These are phyloP conservation scores for Phlogophora meticulosa DNA, from an alignment of 2,888 invertebrate species.

Conservation along the genomic window DNA sequence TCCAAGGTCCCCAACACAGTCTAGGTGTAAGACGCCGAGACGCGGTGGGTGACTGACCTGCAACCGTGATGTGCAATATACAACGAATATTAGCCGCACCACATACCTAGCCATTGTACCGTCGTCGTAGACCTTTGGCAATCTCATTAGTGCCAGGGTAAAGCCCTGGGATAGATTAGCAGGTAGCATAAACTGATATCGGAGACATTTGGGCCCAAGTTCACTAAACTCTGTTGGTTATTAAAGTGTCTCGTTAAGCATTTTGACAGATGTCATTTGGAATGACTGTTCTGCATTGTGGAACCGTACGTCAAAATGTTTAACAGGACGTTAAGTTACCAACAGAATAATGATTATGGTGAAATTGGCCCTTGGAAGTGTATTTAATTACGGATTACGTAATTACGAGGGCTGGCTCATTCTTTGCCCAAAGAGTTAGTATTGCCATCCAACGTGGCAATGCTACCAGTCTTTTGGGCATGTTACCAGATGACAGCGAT, in stretches of 20 bases:
- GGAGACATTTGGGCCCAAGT: background rate
- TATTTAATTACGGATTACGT: background rate
- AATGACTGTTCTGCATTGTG: background rate
- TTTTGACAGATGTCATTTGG: background rate
- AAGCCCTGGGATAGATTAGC: slow-evolving; percentile 27
- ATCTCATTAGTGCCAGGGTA: slow-evolving; percentile 41
- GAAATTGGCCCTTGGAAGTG: background rate
- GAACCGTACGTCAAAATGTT: background rate
- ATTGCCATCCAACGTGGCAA: no score
- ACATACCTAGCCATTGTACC: slow-evolving; percentile 31
- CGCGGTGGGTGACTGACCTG: slow-evolving; percentile 80
- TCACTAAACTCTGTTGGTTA: slow-evolving; percentile 4
- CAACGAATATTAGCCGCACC: slow-evolving; percentile 55
- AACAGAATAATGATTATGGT: no score
- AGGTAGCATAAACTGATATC: slow-evolving; percentile 7
- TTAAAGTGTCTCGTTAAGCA: background rate
- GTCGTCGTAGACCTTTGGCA: slow-evolving; percentile 35
- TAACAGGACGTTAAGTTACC: background rate
- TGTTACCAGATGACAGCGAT: no score
- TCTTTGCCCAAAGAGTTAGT: no score
- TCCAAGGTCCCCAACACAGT: slow-evolving; percentile 61
- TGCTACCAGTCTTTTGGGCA: no score
- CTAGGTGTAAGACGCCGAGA: slow-evolving; percentile 69
- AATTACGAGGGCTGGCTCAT: no score
- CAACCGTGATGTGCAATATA: slow-evolving; percentile 67